A percentile compares a stretch with the other conserved stretches of the same genome.
phyloP scores from a whole-genome alignment of 2,113 vertebrate genomes.

The Urocitellus parryii region DNA sequence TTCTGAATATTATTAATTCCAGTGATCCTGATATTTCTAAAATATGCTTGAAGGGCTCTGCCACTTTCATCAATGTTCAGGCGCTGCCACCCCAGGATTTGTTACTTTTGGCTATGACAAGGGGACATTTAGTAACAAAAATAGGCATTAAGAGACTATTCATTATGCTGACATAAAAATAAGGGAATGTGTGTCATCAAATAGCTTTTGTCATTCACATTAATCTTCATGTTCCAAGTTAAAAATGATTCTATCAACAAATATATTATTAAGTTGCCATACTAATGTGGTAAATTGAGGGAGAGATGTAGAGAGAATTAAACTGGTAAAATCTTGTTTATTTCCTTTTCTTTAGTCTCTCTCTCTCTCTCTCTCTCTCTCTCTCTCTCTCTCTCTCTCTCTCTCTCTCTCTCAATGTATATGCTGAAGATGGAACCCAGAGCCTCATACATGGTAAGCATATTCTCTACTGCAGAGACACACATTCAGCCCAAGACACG shows the following conservation, averaged over 20 bases:
- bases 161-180: slow-evolving; percentile 43
- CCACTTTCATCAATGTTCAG: slow-evolving; percentile 39
- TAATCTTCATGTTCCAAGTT: slow-evolving; percentile 59
- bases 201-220: slow-evolving; percentile 5
- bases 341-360: not conserved
- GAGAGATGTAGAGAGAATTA: slow-evolving; percentile 9
- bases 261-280: slow-evolving; percentile 43
- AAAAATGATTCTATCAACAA: slow-evolving; percentile 13
- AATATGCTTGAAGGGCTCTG: slow-evolving; percentile 5
- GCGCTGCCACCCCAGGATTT: not conserved
- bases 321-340: not conserved
- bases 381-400: not conserved
- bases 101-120: slow-evolving; percentile 53
- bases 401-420: not conserved
- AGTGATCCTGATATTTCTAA: not conserved
- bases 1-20: slow-evolving; percentile 50
- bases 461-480: not conserved
- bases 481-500: fast-evolving
- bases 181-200: slow-evolving; percentile 40
- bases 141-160: slow-evolving; percentile 29
- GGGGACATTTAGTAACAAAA: slow-evolving; percentile 65
- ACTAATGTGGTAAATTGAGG: not conserved
- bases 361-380: not conserved
- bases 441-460: not conserved
- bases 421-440: not conserved